A percentile compares a stretch with the other conserved stretches of the same genome.
Conservation (phyloP, 2,113 vertebrate genomes). For the Ciconia maguari region DNA sequence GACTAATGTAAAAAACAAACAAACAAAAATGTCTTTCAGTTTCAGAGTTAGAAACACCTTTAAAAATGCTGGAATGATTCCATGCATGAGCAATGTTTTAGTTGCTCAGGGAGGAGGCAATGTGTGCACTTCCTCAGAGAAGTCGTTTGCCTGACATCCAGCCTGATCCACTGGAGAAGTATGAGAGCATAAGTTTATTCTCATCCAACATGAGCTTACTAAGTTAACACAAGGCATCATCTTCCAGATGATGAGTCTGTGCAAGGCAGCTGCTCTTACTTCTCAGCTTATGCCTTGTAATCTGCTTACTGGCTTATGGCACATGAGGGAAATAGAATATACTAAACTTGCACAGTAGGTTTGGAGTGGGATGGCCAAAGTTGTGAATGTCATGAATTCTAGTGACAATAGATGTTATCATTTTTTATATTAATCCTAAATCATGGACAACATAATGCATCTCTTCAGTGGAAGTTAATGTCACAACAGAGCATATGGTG, state of each 20-base stretch:
- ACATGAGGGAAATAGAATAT: not conserved
- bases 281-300: not conserved
- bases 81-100: not conserved
- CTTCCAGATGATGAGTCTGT: not conserved
- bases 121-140: not conserved
- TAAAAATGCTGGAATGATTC: not conserved
- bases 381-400: not conserved
- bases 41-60: not conserved
- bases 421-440: not conserved
- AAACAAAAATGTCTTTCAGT: not conserved
- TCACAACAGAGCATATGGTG: rapidly evolving
- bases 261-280: not conserved
- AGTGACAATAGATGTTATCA: not conserved
- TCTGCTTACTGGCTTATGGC: not conserved
- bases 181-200: conserved; percentile 37
- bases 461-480: not conserved
- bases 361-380: not conserved
- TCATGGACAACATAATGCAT: not conserved
- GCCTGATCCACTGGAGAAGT: not conserved
- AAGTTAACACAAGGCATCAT: conserved; percentile 27
- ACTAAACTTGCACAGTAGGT: not conserved
- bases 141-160: conserved; percentile 6
- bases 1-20: not conserved
- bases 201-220: not conserved
- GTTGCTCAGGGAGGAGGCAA: conserved; percentile 7